Evolutionary conservation across 1,140 invertebrate genomes (phyloP).

Genomic region (Macrocentrus cingulum): DNA sequence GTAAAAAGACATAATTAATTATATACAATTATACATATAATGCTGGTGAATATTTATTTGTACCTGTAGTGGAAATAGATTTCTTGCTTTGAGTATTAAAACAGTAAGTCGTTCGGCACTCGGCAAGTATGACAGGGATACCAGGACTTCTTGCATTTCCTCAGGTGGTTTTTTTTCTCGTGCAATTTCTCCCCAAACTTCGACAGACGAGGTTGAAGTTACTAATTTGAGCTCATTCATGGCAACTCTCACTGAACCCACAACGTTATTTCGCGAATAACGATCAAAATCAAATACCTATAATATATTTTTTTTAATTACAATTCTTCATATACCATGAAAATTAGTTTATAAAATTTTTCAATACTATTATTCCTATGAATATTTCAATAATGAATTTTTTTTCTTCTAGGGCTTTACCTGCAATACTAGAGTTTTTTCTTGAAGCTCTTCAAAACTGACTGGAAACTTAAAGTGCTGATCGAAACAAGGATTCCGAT

Average conservation of each 20-base stretch:
- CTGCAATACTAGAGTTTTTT: slow-evolving; percentile 74
- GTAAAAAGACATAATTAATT: not conserved
- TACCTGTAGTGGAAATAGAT: slow-evolving; percentile 70
- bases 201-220: slow-evolving; percentile 66
- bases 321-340: too few species aligned
- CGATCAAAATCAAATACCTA: slow-evolving; percentile 71
- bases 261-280: slow-evolving; percentile 77
- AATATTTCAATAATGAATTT: too few species aligned
- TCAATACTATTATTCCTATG: too few species aligned
- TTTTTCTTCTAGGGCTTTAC: too few species aligned
- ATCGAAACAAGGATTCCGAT: slow-evolving; percentile 79
- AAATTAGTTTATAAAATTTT: too few species aligned
- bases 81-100: slow-evolving; percentile 80
- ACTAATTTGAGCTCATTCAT: slow-evolving; percentile 70
- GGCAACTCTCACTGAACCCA: slow-evolving; percentile 73
- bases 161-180: slow-evolving; percentile 76
- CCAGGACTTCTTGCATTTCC: slow-evolving; percentile 76
- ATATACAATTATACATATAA: too few species aligned
- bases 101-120: slow-evolving; percentile 84
- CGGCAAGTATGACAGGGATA: slow-evolving; percentile 83
- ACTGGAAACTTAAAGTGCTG: slow-evolving; percentile 86
- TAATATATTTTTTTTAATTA: not conserved
- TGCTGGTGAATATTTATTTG: not conserved
- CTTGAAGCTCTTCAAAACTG: slow-evolving; percentile 74
- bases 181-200: slow-evolving; percentile 78